Percentiles rank a stretch among this genome's conserved stretches.
phyloP scores from a whole-genome alignment of 2,797 vertebrate species.

The Clarias pachynema region DNA sequence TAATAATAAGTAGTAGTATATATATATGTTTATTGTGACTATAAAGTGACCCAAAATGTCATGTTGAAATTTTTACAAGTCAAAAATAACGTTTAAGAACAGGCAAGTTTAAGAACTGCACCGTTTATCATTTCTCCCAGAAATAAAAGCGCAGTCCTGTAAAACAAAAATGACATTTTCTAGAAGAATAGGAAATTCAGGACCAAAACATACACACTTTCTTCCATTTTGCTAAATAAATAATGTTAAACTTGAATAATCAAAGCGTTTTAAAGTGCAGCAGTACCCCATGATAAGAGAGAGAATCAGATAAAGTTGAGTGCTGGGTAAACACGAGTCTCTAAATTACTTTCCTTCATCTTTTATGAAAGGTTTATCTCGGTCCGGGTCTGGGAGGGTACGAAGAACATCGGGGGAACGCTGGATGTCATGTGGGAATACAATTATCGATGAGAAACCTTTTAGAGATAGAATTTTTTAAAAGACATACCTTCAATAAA shows the following conservation, averaged over 20 bases:
- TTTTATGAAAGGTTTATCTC: neutral
- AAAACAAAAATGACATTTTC: neutral
- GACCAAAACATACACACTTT: too few species aligned
- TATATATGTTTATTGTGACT: neutral
- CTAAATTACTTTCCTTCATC: neutral
- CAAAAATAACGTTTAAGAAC: neutral
- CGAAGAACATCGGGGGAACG: neutral
- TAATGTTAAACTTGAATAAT: neutral
- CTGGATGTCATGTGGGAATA: neutral
- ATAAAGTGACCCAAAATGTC: neutral
- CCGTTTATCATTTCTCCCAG: neutral
- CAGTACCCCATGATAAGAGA: neutral
- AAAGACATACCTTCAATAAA: neutral
- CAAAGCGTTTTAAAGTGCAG: neutral
- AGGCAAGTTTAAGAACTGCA: too few species aligned
- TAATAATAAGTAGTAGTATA: neutral
- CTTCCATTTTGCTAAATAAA: neutral
- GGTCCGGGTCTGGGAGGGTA: neutral
- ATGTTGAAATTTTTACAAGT: neutral
- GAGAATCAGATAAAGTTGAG: neutral
- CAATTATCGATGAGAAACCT: neutral
- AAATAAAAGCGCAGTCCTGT: neutral
- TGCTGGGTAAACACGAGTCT: too few species aligned
- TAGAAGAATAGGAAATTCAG: neutral
- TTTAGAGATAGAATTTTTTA: neutral